A percentile compares a stretch with the other conserved stretches of the same genome.
These are phyloP conservation scores for Drosophila subsilvestris DNA, from an alignment of 2,888 invertebrate genomes.

Conservation along the genomic window DNA sequence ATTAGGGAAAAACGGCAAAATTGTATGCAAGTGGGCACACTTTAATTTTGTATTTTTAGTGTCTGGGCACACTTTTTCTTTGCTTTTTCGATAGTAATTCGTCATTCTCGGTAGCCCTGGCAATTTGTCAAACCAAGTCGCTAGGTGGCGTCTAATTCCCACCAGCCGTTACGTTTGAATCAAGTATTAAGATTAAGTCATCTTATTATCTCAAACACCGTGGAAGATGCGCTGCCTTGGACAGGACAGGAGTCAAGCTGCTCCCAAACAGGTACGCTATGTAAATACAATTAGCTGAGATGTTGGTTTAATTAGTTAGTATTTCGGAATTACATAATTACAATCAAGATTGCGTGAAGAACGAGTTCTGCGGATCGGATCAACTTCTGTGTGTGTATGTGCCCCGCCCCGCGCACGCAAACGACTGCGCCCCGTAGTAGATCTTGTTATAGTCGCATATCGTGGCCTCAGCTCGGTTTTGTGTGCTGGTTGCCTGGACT, in stretches of 20 bases:
- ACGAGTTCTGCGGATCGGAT: conserved; percentile 70
- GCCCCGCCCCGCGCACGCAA: conserved; percentile 54
- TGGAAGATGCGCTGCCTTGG: neutral
- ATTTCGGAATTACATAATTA: conserved; percentile 78
- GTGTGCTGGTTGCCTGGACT: conserved; percentile 30
- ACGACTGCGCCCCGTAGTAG: conserved; percentile 32
- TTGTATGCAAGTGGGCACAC: no score
- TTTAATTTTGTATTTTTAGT: no score
- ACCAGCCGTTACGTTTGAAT: neutral
- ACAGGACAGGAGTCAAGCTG: neutral
- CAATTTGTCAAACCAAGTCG: neutral
- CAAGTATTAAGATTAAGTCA: neutral
- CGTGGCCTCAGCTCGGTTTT: conserved; percentile 18
- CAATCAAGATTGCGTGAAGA: conserved; percentile 75
- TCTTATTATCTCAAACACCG: neutral
- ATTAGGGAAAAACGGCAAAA: no score
- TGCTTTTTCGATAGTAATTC: no score
- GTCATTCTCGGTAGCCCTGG: no score
- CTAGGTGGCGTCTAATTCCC: neutral
- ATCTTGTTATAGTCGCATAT: conserved; percentile 19
- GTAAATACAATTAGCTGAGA: conserved; percentile 68
- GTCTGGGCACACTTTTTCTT: no score
- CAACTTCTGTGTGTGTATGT: conserved; percentile 57
- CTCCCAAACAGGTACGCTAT: conserved; percentile 29
- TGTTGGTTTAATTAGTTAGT: conserved; percentile 73